Percentiles rank a stretch among this genome's conserved stretches.
phyloP scores from a whole-genome alignment of 2,888 invertebrate species.

The Caenorhabditis auriculariae region DNA sequence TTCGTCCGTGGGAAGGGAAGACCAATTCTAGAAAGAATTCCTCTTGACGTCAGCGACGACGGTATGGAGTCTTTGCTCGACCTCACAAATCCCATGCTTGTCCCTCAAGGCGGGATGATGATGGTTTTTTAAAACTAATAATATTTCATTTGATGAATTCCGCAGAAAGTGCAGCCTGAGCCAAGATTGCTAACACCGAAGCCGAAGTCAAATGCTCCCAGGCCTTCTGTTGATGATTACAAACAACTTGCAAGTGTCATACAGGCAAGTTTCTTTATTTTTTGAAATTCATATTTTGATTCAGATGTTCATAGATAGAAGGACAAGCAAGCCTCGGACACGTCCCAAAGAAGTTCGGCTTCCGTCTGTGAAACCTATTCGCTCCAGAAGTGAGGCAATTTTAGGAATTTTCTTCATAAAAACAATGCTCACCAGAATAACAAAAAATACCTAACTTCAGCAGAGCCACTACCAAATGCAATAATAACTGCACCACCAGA shows the following conservation, averaged over 20 bases:
- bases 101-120: conserved; percentile 29
- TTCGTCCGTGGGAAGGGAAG: conserved; percentile 43
- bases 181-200: neutral
- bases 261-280: conserved; percentile 11
- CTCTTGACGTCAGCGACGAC: conserved; percentile 17
- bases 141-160: too few species aligned
- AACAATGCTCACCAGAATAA: too few species aligned
- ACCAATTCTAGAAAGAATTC: conserved; percentile 28
- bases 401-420: too few species aligned
- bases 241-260: conserved; percentile 28
- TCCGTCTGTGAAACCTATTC: too few species aligned
- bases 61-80: conserved; percentile 7
- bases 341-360: too few species aligned
- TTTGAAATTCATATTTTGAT: neutral
- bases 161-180: too few species aligned
- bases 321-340: neutral
- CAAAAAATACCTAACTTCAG: too few species aligned
- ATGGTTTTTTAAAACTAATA: too few species aligned
- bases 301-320: conserved; percentile 20
- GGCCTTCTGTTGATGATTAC: conserved; percentile 24
- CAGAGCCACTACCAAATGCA: too few species aligned
- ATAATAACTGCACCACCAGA: too few species aligned
- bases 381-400: too few species aligned
- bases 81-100: conserved; percentile 16
- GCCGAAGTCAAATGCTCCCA: neutral